Evolutionary conservation across 2,797 vertebrate species (phyloP).

Genomic region (Hemitrygon akajei): DNA sequence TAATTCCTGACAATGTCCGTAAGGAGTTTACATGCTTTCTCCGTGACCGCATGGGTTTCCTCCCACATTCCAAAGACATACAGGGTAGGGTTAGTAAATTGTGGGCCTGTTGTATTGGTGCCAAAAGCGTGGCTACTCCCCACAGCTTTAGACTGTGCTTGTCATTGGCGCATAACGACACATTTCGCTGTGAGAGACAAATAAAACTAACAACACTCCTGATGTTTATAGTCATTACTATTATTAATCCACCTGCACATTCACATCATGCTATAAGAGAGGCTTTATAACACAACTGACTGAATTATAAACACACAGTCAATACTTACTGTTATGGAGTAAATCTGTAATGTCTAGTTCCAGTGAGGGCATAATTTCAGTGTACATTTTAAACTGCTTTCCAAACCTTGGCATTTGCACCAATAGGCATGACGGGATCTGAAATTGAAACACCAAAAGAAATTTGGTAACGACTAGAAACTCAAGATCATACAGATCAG

Average conservation of each 20-base stretch:
- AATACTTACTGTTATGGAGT: constrained; percentile 60
- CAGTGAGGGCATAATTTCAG: constrained; percentile 65
- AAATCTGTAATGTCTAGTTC: constrained; percentile 69
- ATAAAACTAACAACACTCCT: too few species aligned
- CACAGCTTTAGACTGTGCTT: too few species aligned
- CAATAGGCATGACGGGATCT: constrained; percentile 67
- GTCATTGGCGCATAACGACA: too few species aligned
- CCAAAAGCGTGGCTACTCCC: too few species aligned
- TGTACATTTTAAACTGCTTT: constrained; percentile 73
- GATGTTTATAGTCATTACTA: not conserved
- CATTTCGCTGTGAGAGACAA: too few species aligned
- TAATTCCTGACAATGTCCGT: too few species aligned
- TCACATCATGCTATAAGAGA: not conserved
- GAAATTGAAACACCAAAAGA: not conserved
- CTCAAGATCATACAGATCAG: not conserved
- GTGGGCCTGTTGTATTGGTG: too few species aligned
- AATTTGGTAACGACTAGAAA: not conserved
- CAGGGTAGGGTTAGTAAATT: too few species aligned
- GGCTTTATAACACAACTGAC: too few species aligned
- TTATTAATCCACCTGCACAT: not conserved
- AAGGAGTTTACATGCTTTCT: too few species aligned
- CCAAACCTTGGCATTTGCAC: constrained; percentile 75
- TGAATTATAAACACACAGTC: not conserved
- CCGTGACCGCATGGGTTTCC: too few species aligned
- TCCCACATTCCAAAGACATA: too few species aligned